Evolutionary conservation across 2,797 vertebrate genomes (phyloP).

Genomic region (Hoplostethus atlanticus): DNA sequence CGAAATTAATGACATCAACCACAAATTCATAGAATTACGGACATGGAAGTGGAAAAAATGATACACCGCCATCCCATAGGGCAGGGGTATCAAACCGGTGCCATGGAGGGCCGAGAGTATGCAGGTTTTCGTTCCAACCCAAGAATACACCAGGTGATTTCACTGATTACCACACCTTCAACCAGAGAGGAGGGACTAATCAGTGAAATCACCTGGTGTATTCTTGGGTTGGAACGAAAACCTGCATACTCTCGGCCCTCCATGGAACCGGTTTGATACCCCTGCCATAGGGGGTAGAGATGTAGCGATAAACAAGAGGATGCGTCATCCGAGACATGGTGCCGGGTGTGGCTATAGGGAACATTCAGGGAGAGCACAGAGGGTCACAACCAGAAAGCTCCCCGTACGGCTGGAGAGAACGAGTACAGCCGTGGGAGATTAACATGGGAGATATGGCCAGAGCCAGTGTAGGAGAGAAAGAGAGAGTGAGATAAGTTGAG

Average conservation of each 20-base stretch:
- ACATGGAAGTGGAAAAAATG: constrained; percentile 23
- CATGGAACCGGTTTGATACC: no score
- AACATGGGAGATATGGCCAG: constrained; percentile 75
- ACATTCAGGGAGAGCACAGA: constrained; percentile 60
- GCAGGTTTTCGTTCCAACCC: no score
- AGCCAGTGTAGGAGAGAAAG: constrained; percentile 69
- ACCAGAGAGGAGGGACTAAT: no score
- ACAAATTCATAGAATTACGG: constrained; percentile 24
- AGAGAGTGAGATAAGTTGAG: constrained; percentile 71
- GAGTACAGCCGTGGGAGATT: constrained; percentile 75
- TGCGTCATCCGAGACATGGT: constrained; percentile 54
- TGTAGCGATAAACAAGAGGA: constrained; percentile 39
- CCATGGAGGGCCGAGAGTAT: no score
- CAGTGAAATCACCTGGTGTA: no score
- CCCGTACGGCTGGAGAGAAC: constrained; percentile 63
- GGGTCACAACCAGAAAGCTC: constrained; percentile 68
- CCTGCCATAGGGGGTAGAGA: background rate
- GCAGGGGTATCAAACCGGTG: no score
- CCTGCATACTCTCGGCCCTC: no score
- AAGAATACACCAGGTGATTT: no score
- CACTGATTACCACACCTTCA: no score
- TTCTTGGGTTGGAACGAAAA: no score
- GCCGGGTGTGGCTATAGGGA: constrained; percentile 21
- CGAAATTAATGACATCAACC: constrained; percentile 26
- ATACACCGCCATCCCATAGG: constrained; percentile 9